Conservation (phyloP, 2,888 invertebrate species). For the Leptodirus hochenwartii region DNA sequence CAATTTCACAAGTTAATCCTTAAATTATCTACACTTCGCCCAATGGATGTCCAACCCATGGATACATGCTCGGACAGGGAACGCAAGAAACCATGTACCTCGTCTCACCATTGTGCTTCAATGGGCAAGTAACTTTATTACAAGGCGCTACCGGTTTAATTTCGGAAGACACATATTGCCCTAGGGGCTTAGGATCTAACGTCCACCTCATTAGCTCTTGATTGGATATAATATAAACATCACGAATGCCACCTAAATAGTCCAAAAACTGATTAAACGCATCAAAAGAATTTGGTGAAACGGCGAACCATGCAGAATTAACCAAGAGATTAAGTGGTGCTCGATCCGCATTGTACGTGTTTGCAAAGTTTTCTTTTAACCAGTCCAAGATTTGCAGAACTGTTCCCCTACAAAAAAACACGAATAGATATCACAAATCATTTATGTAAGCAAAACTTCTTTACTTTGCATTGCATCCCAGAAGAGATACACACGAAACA, state of each 20-base stretch:
- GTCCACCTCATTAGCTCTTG: constrained; percentile 27
- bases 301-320: constrained; percentile 30
- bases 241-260: constrained; percentile 16
- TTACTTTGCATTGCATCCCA: constrained; percentile 11
- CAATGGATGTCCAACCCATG: constrained; percentile 28
- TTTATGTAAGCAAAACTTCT: constrained; percentile 2
- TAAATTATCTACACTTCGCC: constrained; percentile 15
- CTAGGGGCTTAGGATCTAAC: constrained; percentile 23
- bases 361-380: constrained; percentile 27
- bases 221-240: constrained; percentile 28
- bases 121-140: constrained; percentile 15
- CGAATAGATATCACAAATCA: background rate
- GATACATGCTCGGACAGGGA: constrained; percentile 27
- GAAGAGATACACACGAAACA: constrained; percentile 25
- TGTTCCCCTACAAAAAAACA: constrained; percentile 10
- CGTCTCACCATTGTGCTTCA: constrained; percentile 13
- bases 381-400: constrained; percentile 23
- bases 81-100: constrained; percentile 26
- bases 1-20: no score
- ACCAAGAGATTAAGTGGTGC: constrained; percentile 32
- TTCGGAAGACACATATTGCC: constrained; percentile 13
- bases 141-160: constrained; percentile 13
- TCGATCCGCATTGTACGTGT: constrained; percentile 23
- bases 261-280: constrained; percentile 23
- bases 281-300: constrained; percentile 17